Percentiles rank a stretch among this genome's conserved stretches.
phyloP scores from a whole-genome alignment of 2,888 invertebrate genomes.

The Megamerina dolium region DNA sequence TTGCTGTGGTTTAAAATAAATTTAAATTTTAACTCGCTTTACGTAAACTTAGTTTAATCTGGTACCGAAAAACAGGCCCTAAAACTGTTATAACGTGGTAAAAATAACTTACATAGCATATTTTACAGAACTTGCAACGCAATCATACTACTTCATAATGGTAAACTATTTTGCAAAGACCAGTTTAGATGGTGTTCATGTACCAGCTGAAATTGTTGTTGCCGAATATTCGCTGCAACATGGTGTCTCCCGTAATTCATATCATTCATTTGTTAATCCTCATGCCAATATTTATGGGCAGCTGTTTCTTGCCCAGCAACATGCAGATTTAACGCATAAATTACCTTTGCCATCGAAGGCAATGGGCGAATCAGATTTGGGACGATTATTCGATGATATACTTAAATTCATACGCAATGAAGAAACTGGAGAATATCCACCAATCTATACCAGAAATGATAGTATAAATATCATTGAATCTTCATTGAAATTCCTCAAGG shows the following conservation, averaged over 20 bases:
- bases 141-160: conserved; percentile 35
- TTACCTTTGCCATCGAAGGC: conserved; percentile 48
- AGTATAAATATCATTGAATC: conserved; percentile 37
- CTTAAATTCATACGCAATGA: conserved; percentile 42
- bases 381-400: conserved; percentile 46
- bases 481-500: conserved; percentile 33
- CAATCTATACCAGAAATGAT: conserved; percentile 47
- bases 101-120: too few relatives aligned
- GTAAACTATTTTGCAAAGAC: conserved; percentile 43
- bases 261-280: conserved; percentile 48
- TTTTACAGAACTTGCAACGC: conserved; percentile 38
- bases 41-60: too few relatives aligned
- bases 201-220: conserved; percentile 54
- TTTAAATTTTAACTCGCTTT: too few relatives aligned
- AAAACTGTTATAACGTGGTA: too few relatives aligned
- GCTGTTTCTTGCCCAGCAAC: conserved; percentile 46
- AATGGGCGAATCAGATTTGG: conserved; percentile 35
- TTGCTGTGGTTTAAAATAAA: too few relatives aligned
- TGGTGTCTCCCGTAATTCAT: conserved; percentile 48
- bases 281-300: conserved; percentile 49
- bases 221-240: conserved; percentile 49
- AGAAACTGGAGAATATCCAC: conserved; percentile 34
- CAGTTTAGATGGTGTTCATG: conserved; percentile 32
- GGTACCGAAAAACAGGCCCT: too few relatives aligned
- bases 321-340: conserved; percentile 49